These are phyloP conservation scores for Crypturellus undulatus DNA, from an alignment of 2,113 vertebrate species.

Conservation along the genomic window DNA sequence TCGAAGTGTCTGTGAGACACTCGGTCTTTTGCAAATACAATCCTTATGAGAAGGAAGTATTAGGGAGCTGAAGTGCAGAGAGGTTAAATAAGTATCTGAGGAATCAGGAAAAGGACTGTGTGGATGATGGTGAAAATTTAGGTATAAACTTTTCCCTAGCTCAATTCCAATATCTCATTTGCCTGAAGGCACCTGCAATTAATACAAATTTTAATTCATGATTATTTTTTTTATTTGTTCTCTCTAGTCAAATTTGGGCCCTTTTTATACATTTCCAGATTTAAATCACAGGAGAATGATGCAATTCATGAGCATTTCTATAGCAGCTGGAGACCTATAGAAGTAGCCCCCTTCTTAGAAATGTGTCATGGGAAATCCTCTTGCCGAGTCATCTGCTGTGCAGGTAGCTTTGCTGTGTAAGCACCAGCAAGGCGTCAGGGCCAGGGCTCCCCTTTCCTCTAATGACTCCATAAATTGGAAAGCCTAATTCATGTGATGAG, in stretches of 20 bases:
- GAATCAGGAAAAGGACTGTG: neutral
- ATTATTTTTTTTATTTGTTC: neutral
- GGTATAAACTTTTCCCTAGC: neutral
- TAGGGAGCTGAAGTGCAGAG: neutral
- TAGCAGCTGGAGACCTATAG: neutral
- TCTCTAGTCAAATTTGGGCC: neutral
- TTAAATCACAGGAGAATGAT: neutral
- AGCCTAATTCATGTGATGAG: neutral
- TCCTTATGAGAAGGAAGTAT: neutral
- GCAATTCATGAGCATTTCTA: neutral
- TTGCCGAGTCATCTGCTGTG: neutral
- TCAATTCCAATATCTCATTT: neutral
- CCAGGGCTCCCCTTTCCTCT: neutral
- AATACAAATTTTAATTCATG: neutral
- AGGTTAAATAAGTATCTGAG: neutral
- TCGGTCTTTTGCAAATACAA: neutral
- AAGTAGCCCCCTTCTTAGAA: rapidly evolving
- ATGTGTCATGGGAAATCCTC: neutral
- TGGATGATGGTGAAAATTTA: rapidly evolving
- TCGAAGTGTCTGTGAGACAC: neutral
- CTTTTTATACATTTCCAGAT: rapidly evolving
- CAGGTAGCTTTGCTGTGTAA: neutral
- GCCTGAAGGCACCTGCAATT: neutral
- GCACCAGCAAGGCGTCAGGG: rapidly evolving
- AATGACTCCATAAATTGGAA: neutral